Conservation (phyloP, 2,888 invertebrate species). For the Aleiodes leptofemur region DNA sequence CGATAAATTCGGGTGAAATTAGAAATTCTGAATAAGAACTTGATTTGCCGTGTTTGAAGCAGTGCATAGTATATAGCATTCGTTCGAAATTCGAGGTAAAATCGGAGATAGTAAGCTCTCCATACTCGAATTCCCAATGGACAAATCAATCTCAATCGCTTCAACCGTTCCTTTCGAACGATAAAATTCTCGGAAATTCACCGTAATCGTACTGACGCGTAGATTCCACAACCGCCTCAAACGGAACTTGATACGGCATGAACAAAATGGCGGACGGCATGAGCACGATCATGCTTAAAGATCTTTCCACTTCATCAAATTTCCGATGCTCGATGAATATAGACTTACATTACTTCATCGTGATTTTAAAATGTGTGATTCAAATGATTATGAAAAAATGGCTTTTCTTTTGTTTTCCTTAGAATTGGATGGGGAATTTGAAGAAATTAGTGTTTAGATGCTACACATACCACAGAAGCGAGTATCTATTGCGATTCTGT, state of each 20-base stretch:
- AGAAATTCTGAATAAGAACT: too few species aligned
- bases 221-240: neutral
- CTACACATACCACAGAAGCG: slow-evolving; percentile 84
- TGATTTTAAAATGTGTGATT: neutral
- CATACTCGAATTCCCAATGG: too few species aligned
- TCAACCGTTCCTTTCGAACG: too few species aligned
- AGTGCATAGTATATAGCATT: too few species aligned
- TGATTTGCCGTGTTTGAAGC: too few species aligned
- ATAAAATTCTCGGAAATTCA: neutral
- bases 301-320: neutral
- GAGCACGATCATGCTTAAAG: slow-evolving; percentile 3
- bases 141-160: too few species aligned
- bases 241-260: slow-evolving; percentile 1
- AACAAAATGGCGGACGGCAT: slow-evolving; percentile 37
- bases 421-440: slow-evolving; percentile 80
- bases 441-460: slow-evolving; percentile 82
- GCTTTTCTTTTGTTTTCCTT: slow-evolving; percentile 45
- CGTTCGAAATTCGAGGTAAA: too few species aligned
- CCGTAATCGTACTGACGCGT: neutral
- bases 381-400: neutral
- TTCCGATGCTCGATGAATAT: neutral
- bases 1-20: too few species aligned
- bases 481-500: slow-evolving; percentile 83
- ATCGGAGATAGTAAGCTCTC: too few species aligned
- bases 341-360: neutral